Evolutionary conservation across 2,797 vertebrate species (phyloP).

Genomic region (Hypotaenidia philippensis): DNA sequence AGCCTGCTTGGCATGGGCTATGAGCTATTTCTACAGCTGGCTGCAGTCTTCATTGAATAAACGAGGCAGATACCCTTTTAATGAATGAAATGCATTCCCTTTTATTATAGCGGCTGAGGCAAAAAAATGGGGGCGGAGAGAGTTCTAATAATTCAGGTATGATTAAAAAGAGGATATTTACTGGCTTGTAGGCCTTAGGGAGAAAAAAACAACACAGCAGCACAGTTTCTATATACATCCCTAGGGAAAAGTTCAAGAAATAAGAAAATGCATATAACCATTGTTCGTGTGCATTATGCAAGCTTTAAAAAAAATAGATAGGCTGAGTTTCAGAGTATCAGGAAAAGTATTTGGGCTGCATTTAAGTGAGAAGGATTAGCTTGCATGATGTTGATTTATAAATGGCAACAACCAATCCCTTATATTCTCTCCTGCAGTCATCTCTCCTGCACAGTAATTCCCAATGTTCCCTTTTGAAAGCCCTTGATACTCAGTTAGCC

Average conservation of each 20-base stretch:
- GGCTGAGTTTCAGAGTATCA: constrained; percentile 72
- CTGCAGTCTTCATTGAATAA: neutral
- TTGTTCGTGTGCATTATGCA: constrained; percentile 77
- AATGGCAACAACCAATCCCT: constrained; percentile 88
- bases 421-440: constrained; percentile 84
- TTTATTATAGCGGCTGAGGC: constrained; percentile 30
- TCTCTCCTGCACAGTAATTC: constrained; percentile 86
- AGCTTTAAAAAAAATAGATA: constrained; percentile 76
- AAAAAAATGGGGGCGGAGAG: neutral
- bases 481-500: constrained; percentile 93
- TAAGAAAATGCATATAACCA: constrained; percentile 75
- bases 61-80: constrained; percentile 28
- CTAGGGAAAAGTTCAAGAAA: constrained; percentile 72
- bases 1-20: neutral
- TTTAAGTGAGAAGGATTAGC: constrained; percentile 89
- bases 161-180: constrained; percentile 67
- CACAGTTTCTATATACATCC: constrained; percentile 62
- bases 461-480: constrained; percentile 89
- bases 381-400: constrained; percentile 92
- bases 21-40: constrained; percentile 9
- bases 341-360: constrained; percentile 76
- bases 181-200: constrained; percentile 53
- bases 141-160: constrained; percentile 64
- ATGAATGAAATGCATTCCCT: constrained; percentile 58
- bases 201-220: constrained; percentile 11